Conservation (phyloP, 2,888 invertebrate species). For the Drosophila merina region DNA sequence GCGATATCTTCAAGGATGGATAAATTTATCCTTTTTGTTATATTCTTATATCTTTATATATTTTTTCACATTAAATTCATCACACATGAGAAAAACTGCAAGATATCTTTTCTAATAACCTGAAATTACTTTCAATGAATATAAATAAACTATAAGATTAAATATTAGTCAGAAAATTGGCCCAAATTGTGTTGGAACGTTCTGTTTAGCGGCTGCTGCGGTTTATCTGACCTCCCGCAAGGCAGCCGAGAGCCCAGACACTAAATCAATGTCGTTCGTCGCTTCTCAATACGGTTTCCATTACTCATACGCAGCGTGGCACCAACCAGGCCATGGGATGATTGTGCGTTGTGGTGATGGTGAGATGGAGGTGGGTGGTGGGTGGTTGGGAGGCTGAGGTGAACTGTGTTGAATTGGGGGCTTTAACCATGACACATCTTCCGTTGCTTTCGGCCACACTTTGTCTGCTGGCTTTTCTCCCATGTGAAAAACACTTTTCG, state of each 20-base stretch:
- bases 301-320: slow-evolving; percentile 71
- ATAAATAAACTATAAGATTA: not conserved
- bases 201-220: slow-evolving; percentile 20
- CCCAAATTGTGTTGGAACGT: slow-evolving; percentile 1
- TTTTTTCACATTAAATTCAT: no score
- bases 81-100: no score
- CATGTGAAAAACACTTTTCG: slow-evolving; percentile 36
- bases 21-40: not conserved
- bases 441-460: slow-evolving; percentile 37
- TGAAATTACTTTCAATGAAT: not conserved
- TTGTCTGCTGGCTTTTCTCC: slow-evolving; percentile 48
- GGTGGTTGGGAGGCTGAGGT: slow-evolving; percentile 14
- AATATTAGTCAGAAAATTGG: slow-evolving; percentile 7
- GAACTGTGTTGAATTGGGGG: slow-evolving; percentile 24
- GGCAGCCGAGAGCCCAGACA: slow-evolving; percentile 48
- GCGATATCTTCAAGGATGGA: slow-evolving; percentile 19
- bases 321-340: slow-evolving; percentile 40
- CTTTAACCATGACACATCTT: slow-evolving; percentile 63
- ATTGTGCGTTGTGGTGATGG: slow-evolving; percentile 19
- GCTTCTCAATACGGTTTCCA: slow-evolving; percentile 67
- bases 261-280: slow-evolving; percentile 76
- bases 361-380: not conserved
- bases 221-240: slow-evolving; percentile 39
- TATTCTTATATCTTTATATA: no score
- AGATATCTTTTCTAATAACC: no score